Base-by-base conservation (phyloP, 2,113 vertebrate genomes). In the Probosciger aterrimus region DNA sequence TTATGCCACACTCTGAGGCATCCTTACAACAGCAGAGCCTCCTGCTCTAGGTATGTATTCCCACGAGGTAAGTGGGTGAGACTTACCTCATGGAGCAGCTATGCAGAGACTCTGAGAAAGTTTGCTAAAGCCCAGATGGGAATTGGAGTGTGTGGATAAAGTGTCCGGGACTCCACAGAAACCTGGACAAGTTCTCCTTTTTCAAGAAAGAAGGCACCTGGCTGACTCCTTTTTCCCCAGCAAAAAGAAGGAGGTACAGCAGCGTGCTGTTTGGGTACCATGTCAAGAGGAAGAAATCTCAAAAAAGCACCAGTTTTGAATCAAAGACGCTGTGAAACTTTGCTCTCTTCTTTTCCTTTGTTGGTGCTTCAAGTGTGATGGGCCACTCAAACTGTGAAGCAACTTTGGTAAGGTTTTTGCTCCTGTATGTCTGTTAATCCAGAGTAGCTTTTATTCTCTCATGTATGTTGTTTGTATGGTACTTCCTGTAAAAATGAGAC, bases 381-480 rank as follows among this genome's bases (percentile, higher is more conserved):
- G 7, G 18, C 63, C 71, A 24, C 47, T 59, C 41, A 50, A 46
- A 37, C 59, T 70, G 2, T 60, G 74, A 55, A 70, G 46, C 60
- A 85, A 28, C 35, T 35, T 70, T 55, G 64, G 59, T 92, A 70
- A 92, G 64, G 22, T 28, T 95, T 92, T 83, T 89, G 37, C 80
- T 88, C 17, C 30, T 39, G 12, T 69, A 31, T 75, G 39, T 70
- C 76, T 88, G 30, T 67, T 68, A 55, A 60, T 50, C 44, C 30
- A 28, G 10, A 64, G 6, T 73, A 71, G 24, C 7, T 82, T 47
- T 79, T 63, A 3, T 71, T 86, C 57, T 79, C 18, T 75, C 8
- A 6, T 27, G 6, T 69, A 15, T 39, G 31, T 31, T 49, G 24
- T 86, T 86, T 80, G 20, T 52, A 11, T 52, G n/a, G 31, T 19